phyloP scores from a whole-genome alignment of 1,140 invertebrate genomes.

The Drosophila obscura region DNA sequence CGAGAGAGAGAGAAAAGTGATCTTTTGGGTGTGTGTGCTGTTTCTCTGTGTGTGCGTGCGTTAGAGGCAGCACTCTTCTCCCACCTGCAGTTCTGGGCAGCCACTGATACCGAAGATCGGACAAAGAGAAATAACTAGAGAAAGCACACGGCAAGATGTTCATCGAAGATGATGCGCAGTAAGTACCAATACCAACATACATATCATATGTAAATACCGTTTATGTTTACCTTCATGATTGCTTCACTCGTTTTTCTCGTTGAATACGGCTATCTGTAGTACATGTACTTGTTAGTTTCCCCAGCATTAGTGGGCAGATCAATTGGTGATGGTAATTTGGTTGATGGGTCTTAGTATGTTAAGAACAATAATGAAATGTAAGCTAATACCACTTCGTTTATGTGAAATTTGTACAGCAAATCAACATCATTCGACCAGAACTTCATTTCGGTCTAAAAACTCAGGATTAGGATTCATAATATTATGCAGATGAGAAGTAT shows the following conservation, averaged over 20 bases:
- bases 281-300: conserved; percentile 3
- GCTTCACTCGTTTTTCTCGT: conserved; percentile 11
- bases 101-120: conserved; percentile 12
- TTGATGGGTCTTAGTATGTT: no score
- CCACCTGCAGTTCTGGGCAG: conserved; percentile 9
- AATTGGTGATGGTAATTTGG: conserved; percentile 2
- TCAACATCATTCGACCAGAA: no score
- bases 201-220: not conserved
- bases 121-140: conserved; percentile 21
- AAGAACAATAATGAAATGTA: no score
- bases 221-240: not conserved
- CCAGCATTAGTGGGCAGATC: conserved; percentile 1
- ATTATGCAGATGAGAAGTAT: no score
- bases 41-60: conserved; percentile 1
- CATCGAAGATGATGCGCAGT: conserved; percentile 84
- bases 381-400: no score
- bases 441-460: no score
- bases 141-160: conserved; percentile 71
- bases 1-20: no score
- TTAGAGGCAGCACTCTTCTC: not conserved
- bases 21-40: not conserved
- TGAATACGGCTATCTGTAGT: not conserved
- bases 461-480: no score
- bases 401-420: no score
- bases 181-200: conserved; percentile 47